Evolutionary conservation across 2,113 vertebrate genomes (phyloP), one percentile per base, ranked within the genome.

Genomic region (Bubo blakistoni): DNA sequence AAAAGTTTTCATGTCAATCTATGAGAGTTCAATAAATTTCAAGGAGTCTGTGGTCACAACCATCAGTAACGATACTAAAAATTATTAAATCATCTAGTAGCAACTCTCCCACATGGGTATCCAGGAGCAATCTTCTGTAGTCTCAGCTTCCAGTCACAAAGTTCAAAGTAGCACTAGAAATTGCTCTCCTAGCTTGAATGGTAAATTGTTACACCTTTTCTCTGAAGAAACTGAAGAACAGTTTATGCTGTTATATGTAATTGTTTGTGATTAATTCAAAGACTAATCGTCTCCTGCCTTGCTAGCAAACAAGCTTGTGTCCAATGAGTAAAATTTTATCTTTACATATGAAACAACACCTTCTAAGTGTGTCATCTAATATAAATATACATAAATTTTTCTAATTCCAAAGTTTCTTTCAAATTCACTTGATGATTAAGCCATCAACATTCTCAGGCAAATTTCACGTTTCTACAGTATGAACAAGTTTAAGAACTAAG

Each of bases 401-500:
- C 22, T 8, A 62, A 16, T 74, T 61, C 7, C 24, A 52, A 55
- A 24, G 7, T 44, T 94, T 81, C 55, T 63, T 61, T 54, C 57
- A 91, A 84, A 74, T 51, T 47, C 26, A 72, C 26, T 71, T 51
- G 24, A 3, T 7, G 18, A 65, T 81, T 81, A 78, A 63, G 18
- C 40, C 40, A 73, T 57, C 24, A 88, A 79, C 57, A 26, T 80
- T 92, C 32, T 70, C 86, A 96, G 65, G 40, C 38, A 88, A 97
- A 92, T 95, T 92, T 95, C 58, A 63, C 14, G n/a, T 88, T 97
- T 94, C 65, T 71, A 67, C 52, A 86, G 36, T 86, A 77, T 44
- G 16, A 93, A 40, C 54, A 92, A 72, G 80, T 90, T 86, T 86
- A 88, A 94, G 83, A 77, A 51, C 16, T 66, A 79, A 72, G 62